phyloP scores from a whole-genome alignment of 1,140 invertebrate genomes.

The Cydia strobilella region DNA sequence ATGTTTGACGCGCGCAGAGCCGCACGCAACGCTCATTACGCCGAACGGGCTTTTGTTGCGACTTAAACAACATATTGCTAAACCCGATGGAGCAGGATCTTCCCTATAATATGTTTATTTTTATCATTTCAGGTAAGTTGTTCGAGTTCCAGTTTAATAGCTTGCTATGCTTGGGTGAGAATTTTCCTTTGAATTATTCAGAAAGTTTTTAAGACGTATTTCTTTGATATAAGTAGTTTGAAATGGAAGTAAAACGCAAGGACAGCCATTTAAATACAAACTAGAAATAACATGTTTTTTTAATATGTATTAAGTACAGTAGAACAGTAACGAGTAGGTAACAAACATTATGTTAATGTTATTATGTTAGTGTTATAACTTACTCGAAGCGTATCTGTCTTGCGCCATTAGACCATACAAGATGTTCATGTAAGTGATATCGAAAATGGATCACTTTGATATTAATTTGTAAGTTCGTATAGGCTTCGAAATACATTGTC shows the following conservation, averaged over 20 bases:
- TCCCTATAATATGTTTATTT: conserved; percentile 70
- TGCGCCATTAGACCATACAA: no score
- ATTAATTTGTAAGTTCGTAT: no score
- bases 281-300: no score
- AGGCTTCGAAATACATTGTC: no score
- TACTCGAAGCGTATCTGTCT: no score
- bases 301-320: no score
- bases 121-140: conserved; percentile 75
- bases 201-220: conserved; percentile 10
- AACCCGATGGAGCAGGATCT: conserved; percentile 69
- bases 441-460: no score
- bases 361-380: no score
- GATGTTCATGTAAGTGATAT: no score
- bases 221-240: conserved; percentile 19
- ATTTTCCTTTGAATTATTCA: conserved; percentile 57
- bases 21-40: conserved; percentile 78
- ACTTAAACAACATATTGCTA: conserved; percentile 77
- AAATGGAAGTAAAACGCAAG: conserved; percentile 3
- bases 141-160: conserved; percentile 58
- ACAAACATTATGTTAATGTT: no score
- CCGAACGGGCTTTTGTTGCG: conserved; percentile 74
- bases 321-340: no score
- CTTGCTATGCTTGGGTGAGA: conserved; percentile 58
- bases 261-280: not conserved
- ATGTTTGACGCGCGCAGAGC: conserved; percentile 70